Base-by-base conservation (phyloP, 2,888 invertebrate species). In the Lamellibrachia satsuma region DNA sequence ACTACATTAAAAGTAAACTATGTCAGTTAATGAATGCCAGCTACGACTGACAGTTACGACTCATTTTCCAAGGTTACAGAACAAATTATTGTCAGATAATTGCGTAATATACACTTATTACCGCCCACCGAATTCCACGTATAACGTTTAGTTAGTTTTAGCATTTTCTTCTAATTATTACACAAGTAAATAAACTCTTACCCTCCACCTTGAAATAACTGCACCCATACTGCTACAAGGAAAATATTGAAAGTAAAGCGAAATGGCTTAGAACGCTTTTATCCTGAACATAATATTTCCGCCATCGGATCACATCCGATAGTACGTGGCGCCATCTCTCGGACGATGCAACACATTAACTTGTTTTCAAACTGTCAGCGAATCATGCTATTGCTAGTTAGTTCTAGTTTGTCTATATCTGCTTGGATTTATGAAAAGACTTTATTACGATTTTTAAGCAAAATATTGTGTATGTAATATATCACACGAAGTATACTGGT, bases 161-260 rank as follows among this genome's bases (percentile, higher is more conserved):
- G 75, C 22, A 22, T 75, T 22, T 11, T 22, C 22, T 75, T 75
- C 15, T 92, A 60, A 22, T 52, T 8, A 52, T 7, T 22, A 3
- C 39, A 60, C 8, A 11, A 91, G 7, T 52, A n/a, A 15, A 52
- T 9, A 52, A 27, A n/a, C 52, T 75, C 92, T 51, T 92, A 92
- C 92, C 92, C 92, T 91, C 92, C 92, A 92, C 91, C 92, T 91
- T 6, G 92, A 92, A 51, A 92, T 6, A 55, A 92, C 11, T 11
- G 55, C 92, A 55, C 92, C 92, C 92, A 92, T 92, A 52, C 7
- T 92, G 75, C 22, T n/a, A 75, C 75, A n/a, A 22, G 75, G 22
- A 75, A 75, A 75, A 75, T 75, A 22, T 75, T 4, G 75, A 75
- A 75, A 75, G n/a, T 75, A 75, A 75, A 75, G 11, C 75, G 22